Percentiles rank a stretch among this genome's conserved stretches.
Evolutionary conservation across 2,888 invertebrate species (phyloP).

Genomic region (Melipona beecheii): DNA sequence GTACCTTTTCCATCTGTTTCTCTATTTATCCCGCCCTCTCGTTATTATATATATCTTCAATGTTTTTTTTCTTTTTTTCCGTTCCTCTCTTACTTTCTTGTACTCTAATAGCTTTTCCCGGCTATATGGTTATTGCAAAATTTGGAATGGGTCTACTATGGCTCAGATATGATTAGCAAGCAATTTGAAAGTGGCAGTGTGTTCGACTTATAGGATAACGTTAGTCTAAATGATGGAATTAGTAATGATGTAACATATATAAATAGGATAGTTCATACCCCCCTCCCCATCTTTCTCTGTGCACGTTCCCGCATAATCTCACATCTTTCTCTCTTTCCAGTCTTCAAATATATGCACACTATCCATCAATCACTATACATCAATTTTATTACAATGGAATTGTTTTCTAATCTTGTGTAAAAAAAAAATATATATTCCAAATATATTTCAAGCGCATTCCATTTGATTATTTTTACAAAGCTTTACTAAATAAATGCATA

Average conservation of each 20-base stretch:
- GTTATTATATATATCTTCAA: slow-evolving; percentile 7
- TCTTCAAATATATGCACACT: neutral
- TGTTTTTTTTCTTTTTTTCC: slow-evolving; percentile 43
- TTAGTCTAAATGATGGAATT: slow-evolving; percentile 69
- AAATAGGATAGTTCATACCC: slow-evolving; percentile 26
- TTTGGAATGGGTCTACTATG: slow-evolving; percentile 84
- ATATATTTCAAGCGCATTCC: neutral
- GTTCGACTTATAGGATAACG: slow-evolving; percentile 77
- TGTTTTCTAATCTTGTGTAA: neutral
- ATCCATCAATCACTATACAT: neutral
- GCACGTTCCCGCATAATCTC: neutral
- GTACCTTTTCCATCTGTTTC: neutral
- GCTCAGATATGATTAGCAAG: slow-evolving; percentile 87
- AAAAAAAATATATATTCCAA: neutral
- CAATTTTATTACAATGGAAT: neutral
- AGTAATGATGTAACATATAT: slow-evolving; percentile 48
- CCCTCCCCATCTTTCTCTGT: neutral
- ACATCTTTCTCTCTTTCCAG: neutral
- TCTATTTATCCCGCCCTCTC: slow-evolving; percentile 9
- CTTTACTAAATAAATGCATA: neutral
- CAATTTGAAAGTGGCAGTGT: slow-evolving; percentile 87
- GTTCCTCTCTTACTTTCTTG: slow-evolving; percentile 54
- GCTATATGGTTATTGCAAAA: slow-evolving; percentile 80
- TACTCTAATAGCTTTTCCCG: slow-evolving; percentile 84
- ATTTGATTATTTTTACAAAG: slow-evolving; percentile 26